A percentile compares a stretch with the other conserved stretches of the same genome.
phyloP scores from a whole-genome alignment of 2,797 vertebrate species.

The Myotis pilosus region DNA sequence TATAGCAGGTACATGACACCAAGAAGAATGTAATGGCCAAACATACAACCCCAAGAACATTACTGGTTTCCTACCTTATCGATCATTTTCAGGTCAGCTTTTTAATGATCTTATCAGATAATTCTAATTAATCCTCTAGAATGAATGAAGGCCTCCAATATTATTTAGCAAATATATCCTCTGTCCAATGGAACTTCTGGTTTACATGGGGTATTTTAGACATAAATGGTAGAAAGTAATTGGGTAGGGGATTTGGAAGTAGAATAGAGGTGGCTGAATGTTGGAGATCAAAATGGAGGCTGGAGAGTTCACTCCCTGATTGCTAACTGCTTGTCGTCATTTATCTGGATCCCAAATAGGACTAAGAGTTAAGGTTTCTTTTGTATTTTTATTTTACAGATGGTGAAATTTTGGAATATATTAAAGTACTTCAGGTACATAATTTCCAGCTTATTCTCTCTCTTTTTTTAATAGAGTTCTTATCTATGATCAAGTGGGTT shows the following conservation, averaged over 20 bases:
- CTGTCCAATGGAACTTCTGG: background rate
- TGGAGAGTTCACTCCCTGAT: background rate
- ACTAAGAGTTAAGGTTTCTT: slow-evolving; percentile 5
- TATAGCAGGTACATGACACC: background rate
- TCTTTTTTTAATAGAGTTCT: background rate
- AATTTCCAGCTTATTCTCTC: background rate
- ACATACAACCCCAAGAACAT: background rate
- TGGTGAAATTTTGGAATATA: background rate
- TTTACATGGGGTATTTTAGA: background rate
- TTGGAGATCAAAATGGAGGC: background rate
- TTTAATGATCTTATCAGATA: background rate
- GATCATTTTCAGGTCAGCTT: background rate
- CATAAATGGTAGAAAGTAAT: background rate
- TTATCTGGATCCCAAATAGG: background rate
- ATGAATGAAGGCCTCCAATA: background rate
- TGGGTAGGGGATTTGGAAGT: background rate
- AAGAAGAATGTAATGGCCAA: background rate
- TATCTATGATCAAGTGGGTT: background rate
- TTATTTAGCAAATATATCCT: slow-evolving; percentile 13
- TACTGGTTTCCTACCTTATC: background rate
- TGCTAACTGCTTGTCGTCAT: background rate
- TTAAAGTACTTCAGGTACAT: background rate
- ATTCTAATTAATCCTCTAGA: slow-evolving; percentile 18
- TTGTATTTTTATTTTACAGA: slow-evolving; percentile 4
- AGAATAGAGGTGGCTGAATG: background rate